Evolutionary conservation across 2,113 vertebrate genomes (phyloP), one percentile per base, ranked within the genome.

Genomic region (Addax nasomaculatus): DNA sequence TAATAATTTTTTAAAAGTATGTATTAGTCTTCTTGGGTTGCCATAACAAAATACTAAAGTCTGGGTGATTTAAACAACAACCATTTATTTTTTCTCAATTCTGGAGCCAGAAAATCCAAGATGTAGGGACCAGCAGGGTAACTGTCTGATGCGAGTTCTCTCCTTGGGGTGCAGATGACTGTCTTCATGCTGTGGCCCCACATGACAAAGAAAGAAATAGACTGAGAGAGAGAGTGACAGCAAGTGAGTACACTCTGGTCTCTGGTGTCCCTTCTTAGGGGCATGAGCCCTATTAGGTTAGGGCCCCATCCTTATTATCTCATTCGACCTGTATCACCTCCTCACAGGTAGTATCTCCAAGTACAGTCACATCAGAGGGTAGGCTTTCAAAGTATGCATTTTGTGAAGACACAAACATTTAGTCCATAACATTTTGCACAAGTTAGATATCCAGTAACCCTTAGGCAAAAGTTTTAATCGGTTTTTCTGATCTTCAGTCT

Each of bases 1-100:
- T 79, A 87, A 88, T 57, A 19, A 29, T 80, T 88, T 94, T 67
- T 49, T 1, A 4, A 80, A 64, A 79, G 21, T 87, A 55, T 83
- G 2, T 93, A 58, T 96, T 89, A 67, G 92, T 93, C 36, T 78
- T 8, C 58, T 67, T 70, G 73, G 49, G 10, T 55, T 97, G 70
- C 84, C 55, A 58, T 96, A 87, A 92, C 62, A 90, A 86, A 90
- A 90, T 73, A 33, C 8, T n/a, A 39, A 57, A 57, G 43, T 9
- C 15, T 47, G 15, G 29, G 55, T 73, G 53, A 30, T 16, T 70
- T 91, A 79, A 90, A 93, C 55, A 89, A 47, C 55, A 79, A n/a
- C 73, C 29, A 39, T 89, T 36, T 73, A 14, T 64, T 90, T 92
- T 58, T 67, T 79, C 78, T 62, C 33, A 55, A 7, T 92, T 89